phyloP scores from a whole-genome alignment of 1,140 invertebrate genomes.

The Eciton burchellii region DNA sequence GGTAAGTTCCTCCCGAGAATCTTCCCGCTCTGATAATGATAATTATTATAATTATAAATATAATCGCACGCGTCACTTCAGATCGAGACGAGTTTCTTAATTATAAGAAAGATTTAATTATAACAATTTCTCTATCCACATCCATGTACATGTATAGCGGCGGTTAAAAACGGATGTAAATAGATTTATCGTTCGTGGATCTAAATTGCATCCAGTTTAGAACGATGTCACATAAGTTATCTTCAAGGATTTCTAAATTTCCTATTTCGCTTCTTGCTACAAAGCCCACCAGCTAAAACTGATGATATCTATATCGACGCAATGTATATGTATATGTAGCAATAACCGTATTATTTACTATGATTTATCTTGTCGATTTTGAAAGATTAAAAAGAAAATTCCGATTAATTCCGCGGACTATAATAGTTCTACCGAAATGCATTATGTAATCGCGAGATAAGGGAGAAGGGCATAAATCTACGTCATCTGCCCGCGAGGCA shows the following conservation, averaged over 20 bases:
- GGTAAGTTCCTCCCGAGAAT: slow-evolving; percentile 74
- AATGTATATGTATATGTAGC: background rate
- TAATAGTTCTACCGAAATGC: slow-evolving; percentile 6
- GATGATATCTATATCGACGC: no score
- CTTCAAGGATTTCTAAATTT: slow-evolving; percentile 1
- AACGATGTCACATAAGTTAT: background rate
- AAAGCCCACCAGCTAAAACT: no score
- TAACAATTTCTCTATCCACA: background rate
- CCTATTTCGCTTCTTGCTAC: background rate
- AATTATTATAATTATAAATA: no score
- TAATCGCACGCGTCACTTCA: no score
- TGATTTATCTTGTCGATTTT: background rate
- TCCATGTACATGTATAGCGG: background rate
- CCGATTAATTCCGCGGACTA: background rate
- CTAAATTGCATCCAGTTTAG: slow-evolving; percentile 14
- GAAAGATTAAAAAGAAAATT: background rate
- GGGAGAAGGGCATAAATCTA: background rate
- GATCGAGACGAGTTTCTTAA: no score
- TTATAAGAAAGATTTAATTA: no score
- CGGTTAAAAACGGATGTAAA: slow-evolving; percentile 6
- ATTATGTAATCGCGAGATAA: slow-evolving; percentile 21
- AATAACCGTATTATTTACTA: background rate
- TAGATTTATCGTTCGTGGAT: no score
- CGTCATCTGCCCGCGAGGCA: slow-evolving; percentile 12
- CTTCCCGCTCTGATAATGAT: no score